phyloP scores from a whole-genome alignment of 2,888 invertebrate species.

The Nomada flava region DNA sequence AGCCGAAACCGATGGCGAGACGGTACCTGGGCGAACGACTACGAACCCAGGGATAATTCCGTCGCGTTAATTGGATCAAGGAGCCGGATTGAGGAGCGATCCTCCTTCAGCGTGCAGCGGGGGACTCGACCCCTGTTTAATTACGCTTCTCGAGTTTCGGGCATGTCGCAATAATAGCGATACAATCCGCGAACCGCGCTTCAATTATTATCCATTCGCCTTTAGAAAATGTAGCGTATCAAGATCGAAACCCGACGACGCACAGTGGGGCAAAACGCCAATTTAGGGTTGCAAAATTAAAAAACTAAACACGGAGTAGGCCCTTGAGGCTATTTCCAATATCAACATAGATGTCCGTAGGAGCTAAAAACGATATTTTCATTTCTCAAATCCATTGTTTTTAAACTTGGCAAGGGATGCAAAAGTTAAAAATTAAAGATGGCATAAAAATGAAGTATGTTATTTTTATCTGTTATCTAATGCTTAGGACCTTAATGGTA shows the following conservation, averaged over 20 bases:
- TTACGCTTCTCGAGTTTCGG: slow-evolving; percentile 78
- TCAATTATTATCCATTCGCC: slow-evolving; percentile 42
- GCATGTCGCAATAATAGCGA: slow-evolving; percentile 78
- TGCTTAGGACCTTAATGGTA: too few species aligned
- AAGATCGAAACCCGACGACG: background rate
- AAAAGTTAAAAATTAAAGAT: too few species aligned
- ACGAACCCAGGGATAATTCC: slow-evolving; percentile 78
- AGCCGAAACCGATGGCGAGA: slow-evolving; percentile 61
- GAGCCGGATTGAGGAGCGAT: slow-evolving; percentile 80
- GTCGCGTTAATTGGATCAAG: slow-evolving; percentile 83
- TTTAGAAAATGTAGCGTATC: background rate
- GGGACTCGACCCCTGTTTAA: slow-evolving; percentile 78
- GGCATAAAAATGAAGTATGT: too few species aligned
- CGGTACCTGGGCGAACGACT: slow-evolving; percentile 62
- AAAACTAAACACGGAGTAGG: too few species aligned
- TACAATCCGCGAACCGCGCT: slow-evolving; percentile 64
- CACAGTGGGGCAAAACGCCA: too few species aligned
- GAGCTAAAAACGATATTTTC: too few species aligned
- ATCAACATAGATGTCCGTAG: too few species aligned
- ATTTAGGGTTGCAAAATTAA: too few species aligned
- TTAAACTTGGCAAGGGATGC: too few species aligned
- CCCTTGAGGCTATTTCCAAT: too few species aligned
- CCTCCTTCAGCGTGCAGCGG: slow-evolving; percentile 71
- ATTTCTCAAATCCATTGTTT: too few species aligned
- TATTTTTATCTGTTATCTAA: too few species aligned